These are phyloP conservation scores for Hypercompe scribonia DNA, from an alignment of 2,888 invertebrate species.

Conservation along the genomic window DNA sequence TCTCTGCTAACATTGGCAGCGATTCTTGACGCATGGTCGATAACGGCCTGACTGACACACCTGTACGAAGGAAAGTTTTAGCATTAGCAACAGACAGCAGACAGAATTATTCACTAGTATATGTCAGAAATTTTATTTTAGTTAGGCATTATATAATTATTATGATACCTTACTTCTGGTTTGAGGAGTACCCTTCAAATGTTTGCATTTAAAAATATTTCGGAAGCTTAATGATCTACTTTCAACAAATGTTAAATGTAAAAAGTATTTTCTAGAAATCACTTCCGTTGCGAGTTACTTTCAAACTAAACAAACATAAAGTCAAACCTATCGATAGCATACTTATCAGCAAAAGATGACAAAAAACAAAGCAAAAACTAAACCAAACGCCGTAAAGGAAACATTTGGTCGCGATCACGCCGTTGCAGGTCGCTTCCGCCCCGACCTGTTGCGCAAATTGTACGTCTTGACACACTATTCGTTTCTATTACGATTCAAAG, in stretches of 20 bases:
- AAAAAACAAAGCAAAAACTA: slow-evolving; percentile 82
- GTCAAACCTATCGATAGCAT: slow-evolving; percentile 83
- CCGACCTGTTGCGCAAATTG: slow-evolving; percentile 86
- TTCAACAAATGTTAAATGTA: slow-evolving; percentile 9
- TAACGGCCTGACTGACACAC: slow-evolving; percentile 83
- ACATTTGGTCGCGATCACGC: slow-evolving; percentile 86
- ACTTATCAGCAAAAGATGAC: slow-evolving; percentile 78
- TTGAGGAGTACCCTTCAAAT: not conserved
- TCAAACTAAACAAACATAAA: slow-evolving; percentile 81
- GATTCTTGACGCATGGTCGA: slow-evolving; percentile 84
- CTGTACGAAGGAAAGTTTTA: slow-evolving; percentile 58
- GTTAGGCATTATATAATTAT: not conserved
- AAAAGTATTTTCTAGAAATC: slow-evolving; percentile 47
- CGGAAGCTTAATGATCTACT: slow-evolving; percentile 3
- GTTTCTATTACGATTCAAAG: slow-evolving; percentile 33
- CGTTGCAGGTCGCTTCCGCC: slow-evolving; percentile 86
- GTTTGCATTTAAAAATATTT: not conserved
- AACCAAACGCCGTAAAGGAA: slow-evolving; percentile 80
- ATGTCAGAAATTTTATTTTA: not conserved
- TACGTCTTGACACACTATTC: slow-evolving; percentile 50
- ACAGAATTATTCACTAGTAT: not conserved
- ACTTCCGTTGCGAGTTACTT: slow-evolving; percentile 79
- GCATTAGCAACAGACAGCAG: slow-evolving; percentile 8
- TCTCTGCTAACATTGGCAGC: slow-evolving; percentile 81
- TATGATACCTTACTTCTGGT: not conserved